Conservation (phyloP, 2,113 vertebrate species). For the Ictalurus punctatus region DNA sequence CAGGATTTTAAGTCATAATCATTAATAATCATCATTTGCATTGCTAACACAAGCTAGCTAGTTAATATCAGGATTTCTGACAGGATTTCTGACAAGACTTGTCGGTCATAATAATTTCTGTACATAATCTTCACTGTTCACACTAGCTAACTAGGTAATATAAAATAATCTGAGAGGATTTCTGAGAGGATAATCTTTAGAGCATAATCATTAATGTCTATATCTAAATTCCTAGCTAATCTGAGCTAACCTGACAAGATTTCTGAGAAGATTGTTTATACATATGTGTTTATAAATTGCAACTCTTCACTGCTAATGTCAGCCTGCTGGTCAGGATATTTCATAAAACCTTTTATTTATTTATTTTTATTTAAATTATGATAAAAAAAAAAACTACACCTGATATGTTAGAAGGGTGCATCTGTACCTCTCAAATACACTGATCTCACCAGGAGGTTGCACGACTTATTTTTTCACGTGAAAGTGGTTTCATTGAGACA, state of each 20-base stretch:
- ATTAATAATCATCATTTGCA: background rate
- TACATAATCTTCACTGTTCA: background rate
- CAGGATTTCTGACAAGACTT: background rate
- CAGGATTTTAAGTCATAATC: background rate
- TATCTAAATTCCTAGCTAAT: background rate
- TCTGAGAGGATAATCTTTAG: no score
- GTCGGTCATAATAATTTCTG: background rate
- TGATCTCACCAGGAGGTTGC: no score
- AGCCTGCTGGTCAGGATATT: background rate
- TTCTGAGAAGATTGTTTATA: background rate
- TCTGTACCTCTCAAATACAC: background rate
- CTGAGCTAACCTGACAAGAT: background rate
- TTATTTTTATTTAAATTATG: background rate
- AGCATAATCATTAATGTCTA: background rate
- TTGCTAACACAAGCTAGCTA: background rate
- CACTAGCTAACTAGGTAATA: background rate
- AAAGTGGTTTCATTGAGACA: background rate
- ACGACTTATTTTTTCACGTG: background rate
- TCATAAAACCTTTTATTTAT: background rate
- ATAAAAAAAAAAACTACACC: background rate
- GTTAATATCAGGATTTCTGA: background rate
- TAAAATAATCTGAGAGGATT: background rate
- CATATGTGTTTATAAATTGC: background rate
- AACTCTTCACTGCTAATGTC: background rate
- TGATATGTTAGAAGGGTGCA: background rate